phyloP scores from a whole-genome alignment of 2,113 vertebrate species.

The Oenanthe oenanthe region DNA sequence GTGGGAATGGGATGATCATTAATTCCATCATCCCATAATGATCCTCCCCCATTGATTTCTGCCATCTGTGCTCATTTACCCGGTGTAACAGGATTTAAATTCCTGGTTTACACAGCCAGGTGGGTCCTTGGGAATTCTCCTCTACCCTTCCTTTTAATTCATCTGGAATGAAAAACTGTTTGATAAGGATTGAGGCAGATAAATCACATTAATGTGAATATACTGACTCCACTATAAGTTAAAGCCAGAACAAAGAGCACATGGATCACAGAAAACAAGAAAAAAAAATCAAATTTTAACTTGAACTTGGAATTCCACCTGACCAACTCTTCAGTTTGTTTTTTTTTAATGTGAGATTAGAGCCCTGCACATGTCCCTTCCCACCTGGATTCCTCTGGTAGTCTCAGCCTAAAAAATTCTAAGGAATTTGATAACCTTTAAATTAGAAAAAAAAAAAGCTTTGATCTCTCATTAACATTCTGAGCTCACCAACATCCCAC shows the following conservation, averaged over 20 bases:
- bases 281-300: background rate
- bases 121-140: background rate
- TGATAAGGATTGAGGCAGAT: background rate
- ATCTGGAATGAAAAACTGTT: background rate
- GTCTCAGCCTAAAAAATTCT: background rate
- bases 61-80: background rate
- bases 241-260: background rate
- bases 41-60: background rate
- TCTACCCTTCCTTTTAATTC: background rate
- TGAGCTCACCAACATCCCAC: background rate
- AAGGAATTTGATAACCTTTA: background rate
- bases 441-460: background rate
- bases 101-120: background rate
- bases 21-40: background rate
- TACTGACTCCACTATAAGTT: accelerated
- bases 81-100: background rate
- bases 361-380: background rate
- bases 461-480: background rate
- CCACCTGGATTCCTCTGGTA: background rate
- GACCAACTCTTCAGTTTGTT: background rate
- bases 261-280: background rate
- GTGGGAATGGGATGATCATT: background rate
- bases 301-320: background rate
- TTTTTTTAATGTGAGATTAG: background rate
- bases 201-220: background rate